Evolutionary conservation across 2,113 vertebrate genomes (phyloP), one percentile per base, ranked within the genome.

Genomic region (Crotalus helleri): DNA sequence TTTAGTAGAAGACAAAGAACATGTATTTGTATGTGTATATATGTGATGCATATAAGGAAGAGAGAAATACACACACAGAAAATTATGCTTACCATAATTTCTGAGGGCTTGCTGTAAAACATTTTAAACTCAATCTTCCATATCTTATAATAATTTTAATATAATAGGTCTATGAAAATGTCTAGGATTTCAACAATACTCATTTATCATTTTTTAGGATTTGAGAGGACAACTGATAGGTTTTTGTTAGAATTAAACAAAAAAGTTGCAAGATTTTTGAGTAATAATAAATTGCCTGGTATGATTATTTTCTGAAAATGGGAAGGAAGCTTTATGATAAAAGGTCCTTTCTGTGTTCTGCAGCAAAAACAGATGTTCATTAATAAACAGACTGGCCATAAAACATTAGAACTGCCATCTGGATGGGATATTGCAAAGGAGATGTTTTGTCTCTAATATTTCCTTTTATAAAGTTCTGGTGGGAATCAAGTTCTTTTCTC

Each of bases 311-410:
- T 85, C 93, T 69, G 88, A 95, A 97, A 95, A 95, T 94, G 95
- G 93, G 95, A 95, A 95, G 29, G 85, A 95, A 91, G 96, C 95
- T 95, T 95, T 95, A 95, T 94, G 94, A 91, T 93, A 96, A 96
- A 96, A 96, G 94, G 95, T 95, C 95, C 93, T 96, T 92, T 89
- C 94, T 92, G 24, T 92, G n/a, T 95, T 95, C 95, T 94, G 90
- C 94, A 96, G 94, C 92, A 93, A 95, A 96, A 96, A 95, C 96
- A 97, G 97, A 96, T 97, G 97, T 97, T 97, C 94, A 94, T 97
- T 97, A 94, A 96, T 93, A 97, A 97, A 96, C 96, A 95, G 86
- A 91, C 95, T 96, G 96, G 96, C 96, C 96, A 96, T 1, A 26
- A 97, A 94, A 94, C 94, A 88, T 92, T 95, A 92, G 94, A 94